Evolutionary conservation across 2,888 invertebrate species (phyloP), one percentile per base, ranked within the genome.

Genomic region (Lycaena phlaeas): DNA sequence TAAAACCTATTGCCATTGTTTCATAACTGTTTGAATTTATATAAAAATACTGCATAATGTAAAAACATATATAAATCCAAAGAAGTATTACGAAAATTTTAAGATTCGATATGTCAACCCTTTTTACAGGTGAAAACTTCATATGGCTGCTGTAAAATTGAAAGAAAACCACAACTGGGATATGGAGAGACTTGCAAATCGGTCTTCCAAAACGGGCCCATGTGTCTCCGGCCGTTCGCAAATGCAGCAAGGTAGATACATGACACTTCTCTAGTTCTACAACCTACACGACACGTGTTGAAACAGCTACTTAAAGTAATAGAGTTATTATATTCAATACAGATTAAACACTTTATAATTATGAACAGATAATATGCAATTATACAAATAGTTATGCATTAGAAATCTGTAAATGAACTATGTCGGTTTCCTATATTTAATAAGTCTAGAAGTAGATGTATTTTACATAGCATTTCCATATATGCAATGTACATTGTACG

Each of bases 131-230:
- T 85, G 1, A 64, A 67, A 59, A 81, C 77, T 1, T 85, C 85
- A 7, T 58, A 74, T 34, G 71, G 64, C 25, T 78, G 82, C 53
- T 85, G 85, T 48, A 64, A 68, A 44, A 39, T 88, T 36, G 85
- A 89, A 42, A 61, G 67, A 36, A 81, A 78, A 45, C 84, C 85
- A 0, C 66, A 68, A 14, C 54, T 91, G 44, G 87, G 86, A 37
- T 91, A 90, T 54, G 87, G 88, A 1, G 87, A 88, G 47, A 89
- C 90, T 1, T 88, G 88, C 45, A 87, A 87, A 67, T 72, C 85
- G 15, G 86, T 86, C 2, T 88, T 91, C 54, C 61, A 64, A 22
- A 85, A 87, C 56, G 90, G 90, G 25, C 89, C 89, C 0, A 72
- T 75, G 50, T 57, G 59, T 48, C 50, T 86, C 0, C 66, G 79